Conservation (phyloP, 2,888 invertebrate genomes). For the Corythucha ciliata region DNA sequence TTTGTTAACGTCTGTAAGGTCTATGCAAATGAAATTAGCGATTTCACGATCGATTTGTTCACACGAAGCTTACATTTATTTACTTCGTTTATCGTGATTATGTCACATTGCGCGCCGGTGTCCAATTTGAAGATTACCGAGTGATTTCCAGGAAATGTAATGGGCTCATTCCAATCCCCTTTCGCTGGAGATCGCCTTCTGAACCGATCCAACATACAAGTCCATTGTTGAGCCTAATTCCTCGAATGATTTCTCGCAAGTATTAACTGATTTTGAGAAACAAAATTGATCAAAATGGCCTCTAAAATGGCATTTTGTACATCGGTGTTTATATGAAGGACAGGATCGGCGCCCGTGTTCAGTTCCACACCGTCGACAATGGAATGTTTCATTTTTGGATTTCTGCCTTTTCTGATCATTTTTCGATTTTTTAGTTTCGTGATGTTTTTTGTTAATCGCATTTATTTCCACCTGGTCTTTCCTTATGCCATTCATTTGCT, state of each 20-base stretch:
- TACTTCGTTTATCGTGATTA: constrained; percentile 12
- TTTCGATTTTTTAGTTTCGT: background rate
- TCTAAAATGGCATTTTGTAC: constrained; percentile 5
- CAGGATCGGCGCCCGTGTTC: background rate
- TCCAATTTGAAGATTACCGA: constrained; percentile 14
- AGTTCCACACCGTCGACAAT: constrained; percentile 9
- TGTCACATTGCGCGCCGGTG: constrained; percentile 9
- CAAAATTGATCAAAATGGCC: constrained; percentile 12
- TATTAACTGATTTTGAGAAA: constrained; percentile 6
- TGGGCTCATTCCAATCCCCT: constrained; percentile 4
- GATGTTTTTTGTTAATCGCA: background rate
- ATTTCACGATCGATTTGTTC: background rate
- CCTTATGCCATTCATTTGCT: constrained; percentile 3
- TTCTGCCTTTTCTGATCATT: constrained; percentile 9
- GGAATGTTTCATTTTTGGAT: constrained; percentile 1
- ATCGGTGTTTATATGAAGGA: background rate
- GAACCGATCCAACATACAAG: constrained; percentile 3
- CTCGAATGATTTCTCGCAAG: background rate
- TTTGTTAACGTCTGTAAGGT: constrained; percentile 11
- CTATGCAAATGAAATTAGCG: constrained; percentile 12
- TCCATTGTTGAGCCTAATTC: background rate
- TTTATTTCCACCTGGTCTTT: background rate
- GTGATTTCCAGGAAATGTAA: constrained; percentile 12
- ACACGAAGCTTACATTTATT: constrained; percentile 12
- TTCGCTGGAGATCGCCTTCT: background rate